phyloP scores from a whole-genome alignment of 2,797 vertebrate species.

The Chrysocyon brachyurus region DNA sequence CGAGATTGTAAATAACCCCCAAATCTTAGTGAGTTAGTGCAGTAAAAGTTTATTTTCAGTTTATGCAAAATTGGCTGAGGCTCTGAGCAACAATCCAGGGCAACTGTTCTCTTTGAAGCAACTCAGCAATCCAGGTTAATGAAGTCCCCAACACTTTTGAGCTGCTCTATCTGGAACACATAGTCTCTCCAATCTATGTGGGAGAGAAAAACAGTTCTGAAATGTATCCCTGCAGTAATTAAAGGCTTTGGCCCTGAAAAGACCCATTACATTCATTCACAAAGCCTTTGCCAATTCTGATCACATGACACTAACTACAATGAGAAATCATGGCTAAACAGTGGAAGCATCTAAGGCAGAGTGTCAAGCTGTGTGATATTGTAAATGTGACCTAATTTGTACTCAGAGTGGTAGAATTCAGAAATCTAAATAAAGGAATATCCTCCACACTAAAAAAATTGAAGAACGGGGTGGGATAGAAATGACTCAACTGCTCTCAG shows the following conservation, averaged over 20 bases:
- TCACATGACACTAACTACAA: neutral
- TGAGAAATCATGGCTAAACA: neutral
- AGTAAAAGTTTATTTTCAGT: neutral
- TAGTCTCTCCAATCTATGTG: neutral
- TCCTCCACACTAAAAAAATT: neutral
- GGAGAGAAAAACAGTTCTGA: neutral
- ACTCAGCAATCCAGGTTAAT: neutral
- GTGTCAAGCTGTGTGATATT: neutral
- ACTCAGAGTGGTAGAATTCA: neutral
- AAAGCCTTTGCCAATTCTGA: neutral
- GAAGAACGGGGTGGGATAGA: neutral
- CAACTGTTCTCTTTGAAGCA: neutral
- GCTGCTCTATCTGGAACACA: neutral
- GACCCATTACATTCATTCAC: neutral
- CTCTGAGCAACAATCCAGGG: neutral
- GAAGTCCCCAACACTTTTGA: neutral
- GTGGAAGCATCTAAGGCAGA: neutral
- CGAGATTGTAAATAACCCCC: neutral
- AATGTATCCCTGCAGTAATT: neutral
- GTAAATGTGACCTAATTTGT: neutral
- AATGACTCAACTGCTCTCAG: neutral
- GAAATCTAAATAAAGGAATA: neutral
- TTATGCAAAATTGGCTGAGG: neutral
- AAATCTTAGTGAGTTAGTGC: neutral
- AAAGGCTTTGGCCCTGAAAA: neutral